A percentile compares a stretch with the other conserved stretches of the same genome.
Conservation (phyloP, 2,797 vertebrate genomes). For the Telmatherina bonti region DNA sequence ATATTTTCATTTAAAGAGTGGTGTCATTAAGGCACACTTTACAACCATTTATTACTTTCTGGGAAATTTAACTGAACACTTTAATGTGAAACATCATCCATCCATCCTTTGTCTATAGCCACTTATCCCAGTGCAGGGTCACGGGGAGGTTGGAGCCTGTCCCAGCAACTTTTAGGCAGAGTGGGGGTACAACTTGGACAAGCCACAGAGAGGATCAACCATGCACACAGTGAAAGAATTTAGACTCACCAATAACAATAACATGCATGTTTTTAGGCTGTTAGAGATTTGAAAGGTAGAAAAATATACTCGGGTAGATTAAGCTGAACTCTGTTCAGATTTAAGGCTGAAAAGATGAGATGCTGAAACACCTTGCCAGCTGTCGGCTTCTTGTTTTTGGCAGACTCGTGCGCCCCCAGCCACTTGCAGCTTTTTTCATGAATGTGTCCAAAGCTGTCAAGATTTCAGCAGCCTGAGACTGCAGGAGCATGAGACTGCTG, state of each 20-base stretch:
- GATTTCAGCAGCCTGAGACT: conserved; percentile 26
- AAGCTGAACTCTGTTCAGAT: neutral
- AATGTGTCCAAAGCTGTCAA: conserved; percentile 64
- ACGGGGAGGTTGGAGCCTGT: no score
- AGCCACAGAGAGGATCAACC: no score
- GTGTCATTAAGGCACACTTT: no score
- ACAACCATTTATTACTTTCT: no score
- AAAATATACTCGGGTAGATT: neutral
- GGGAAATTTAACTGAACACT: neutral
- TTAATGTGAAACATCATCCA: neutral
- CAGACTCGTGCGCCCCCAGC: conserved; percentile 49
- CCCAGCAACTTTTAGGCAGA: no score
- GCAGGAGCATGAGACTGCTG: conserved; percentile 24
- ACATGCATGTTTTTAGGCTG: no score
- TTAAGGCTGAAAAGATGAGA: conserved; percentile 44
- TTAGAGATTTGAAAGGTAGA: neutral
- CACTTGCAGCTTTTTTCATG: conserved; percentile 60
- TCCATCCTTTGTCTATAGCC: no score
- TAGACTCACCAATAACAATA: no score
- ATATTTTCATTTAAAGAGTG: no score
- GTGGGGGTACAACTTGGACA: no score
- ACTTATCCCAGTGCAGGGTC: no score
- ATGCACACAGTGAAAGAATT: no score
- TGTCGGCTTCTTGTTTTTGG: conserved; percentile 62
- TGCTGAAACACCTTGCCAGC: conserved; percentile 61